Evolutionary conservation across 2,888 invertebrate species (phyloP), one percentile per base, ranked within the genome.

Genomic region (Eupithecia dodoneata): DNA sequence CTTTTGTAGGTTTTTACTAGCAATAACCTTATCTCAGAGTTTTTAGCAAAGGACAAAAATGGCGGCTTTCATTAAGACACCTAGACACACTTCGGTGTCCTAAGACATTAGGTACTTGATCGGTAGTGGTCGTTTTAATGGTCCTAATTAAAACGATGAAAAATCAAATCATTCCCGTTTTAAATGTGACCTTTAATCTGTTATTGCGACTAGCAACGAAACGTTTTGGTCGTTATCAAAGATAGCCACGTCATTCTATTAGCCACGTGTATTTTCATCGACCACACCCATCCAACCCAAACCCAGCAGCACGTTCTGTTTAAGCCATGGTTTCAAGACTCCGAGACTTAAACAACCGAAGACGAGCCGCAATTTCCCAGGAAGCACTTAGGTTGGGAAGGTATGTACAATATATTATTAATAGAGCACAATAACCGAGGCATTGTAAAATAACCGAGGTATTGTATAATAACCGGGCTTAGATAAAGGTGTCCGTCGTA

Each of bases 401-500:
- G n/a, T n/a, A n/a, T n/a, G n/a, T n/a, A n/a, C n/a, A 45, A 18
- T 52, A 9, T 52, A 71, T 55, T 71, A 71, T 70, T 70, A 70
- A 70, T 47, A 70, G 70, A 45, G 70, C 45, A 47, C 47, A 70
- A 70, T 70, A 70, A 70, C 70, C 70, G 47, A 12, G 70, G 45
- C 70, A 18, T 70, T 70, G 70, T 70, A 70, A 59, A 70, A 70
- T 70, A 70, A 70, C 47, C 47, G 70, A 18, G 70, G 12, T n/a
- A 18, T 70, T 70, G 70, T 70, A 49, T 47, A 67, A 77, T 74
- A 80, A 71, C 76, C 44, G n/a, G 42, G 65, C 45, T 70, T 13
- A 75, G 79, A 81, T 78, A 79, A 74, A 77, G 79, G 77, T 74
- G 77, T 59, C 75, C 44, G 66, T 72, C 75, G 73, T 77, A 79